Base-by-base conservation (phyloP, 2,888 invertebrate species). In the Acanthosepion lycidas region DNA sequence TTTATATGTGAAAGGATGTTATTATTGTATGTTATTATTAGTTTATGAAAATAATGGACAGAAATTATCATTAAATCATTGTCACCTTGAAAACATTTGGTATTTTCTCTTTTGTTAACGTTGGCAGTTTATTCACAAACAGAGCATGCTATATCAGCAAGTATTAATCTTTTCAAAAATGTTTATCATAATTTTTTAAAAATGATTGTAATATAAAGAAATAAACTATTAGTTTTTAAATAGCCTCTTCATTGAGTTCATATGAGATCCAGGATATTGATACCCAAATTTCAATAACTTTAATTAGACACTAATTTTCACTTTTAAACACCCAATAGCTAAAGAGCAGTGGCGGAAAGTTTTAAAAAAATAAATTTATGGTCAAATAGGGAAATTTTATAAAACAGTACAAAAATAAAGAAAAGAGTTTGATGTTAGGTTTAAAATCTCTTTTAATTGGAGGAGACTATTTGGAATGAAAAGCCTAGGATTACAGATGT, bases 251-350 rank as follows among this genome's bases (percentile, higher is more conserved):
- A 15, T 20, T n/a, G 28, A 28, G n/a, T 78, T 26, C n/a, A 78
- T 12, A 28, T 78, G 26, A 78, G 28, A 28, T 78, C 64, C n/a
- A 8, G 33, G n/a, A 33, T n/a, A 78, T 28, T n/a, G 78, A 78
- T n/a, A 33, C 33, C n/a, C 33, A 23, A 33, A 78, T 78, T 78
- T 33, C 2, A 78, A 78, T 4, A 78, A 78, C n/a, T 78, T 78
- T 78, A 78, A 78, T 78, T n/a, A n/a, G n/a, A n/a, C n/a, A 78
- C n/a, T 78, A 78, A 78, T 78, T 78, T 78, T 78, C 59, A 78
- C 78, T 78, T 78, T 78, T 78, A 78, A 12, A 9, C 2, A n/a
- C 78, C 3, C n/a, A 15, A 78, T n/a, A 78, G n/a, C n/a, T 9
- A 9, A n/a, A 78, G 78, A 78, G 4, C n/a, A 33, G 78, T 33